Conservation (phyloP, 2,797 vertebrate genomes). For the Gymnothorax reevesii region DNA sequence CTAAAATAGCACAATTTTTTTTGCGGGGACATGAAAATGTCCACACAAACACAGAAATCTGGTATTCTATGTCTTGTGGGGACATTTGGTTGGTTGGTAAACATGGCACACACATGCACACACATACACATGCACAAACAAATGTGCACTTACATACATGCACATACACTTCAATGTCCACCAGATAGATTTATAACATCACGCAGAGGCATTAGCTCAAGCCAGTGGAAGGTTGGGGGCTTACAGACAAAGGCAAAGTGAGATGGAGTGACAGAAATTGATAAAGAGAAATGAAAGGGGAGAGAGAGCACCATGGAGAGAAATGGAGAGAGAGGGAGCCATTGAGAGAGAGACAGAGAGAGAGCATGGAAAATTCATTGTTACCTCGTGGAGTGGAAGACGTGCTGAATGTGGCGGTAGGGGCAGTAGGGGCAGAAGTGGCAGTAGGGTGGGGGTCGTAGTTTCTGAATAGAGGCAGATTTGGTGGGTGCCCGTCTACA, state of each 20-base stretch:
- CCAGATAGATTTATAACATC: neutral
- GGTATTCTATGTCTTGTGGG: too few relatives aligned
- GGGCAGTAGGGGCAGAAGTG: constrained; percentile 66
- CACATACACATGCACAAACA: too few relatives aligned
- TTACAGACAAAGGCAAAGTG: neutral
- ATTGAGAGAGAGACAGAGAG: neutral
- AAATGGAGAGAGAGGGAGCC: too few relatives aligned
- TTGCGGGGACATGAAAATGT: too few relatives aligned
- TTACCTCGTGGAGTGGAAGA: constrained; percentile 85
- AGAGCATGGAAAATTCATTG: constrained; percentile 11
- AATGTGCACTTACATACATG: too few relatives aligned
- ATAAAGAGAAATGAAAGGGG: neutral
- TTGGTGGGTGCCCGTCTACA: constrained; percentile 92
- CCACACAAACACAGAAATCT: too few relatives aligned
- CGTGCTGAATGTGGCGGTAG: constrained; percentile 74
- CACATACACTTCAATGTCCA: neutral
- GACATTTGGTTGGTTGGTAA: too few relatives aligned
- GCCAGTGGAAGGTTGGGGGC: neutral
- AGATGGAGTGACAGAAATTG: too few relatives aligned
- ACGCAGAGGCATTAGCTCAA: neutral
- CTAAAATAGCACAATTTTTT: too few relatives aligned
- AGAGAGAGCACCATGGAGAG: too few relatives aligned
- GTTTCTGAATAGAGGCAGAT: constrained; percentile 95
- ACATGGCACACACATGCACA: too few relatives aligned
- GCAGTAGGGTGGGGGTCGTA: constrained; percentile 80